These are phyloP conservation scores for Scaptomyza tumidula DNA, from an alignment of 2,888 invertebrate species.

Conservation along the genomic window DNA sequence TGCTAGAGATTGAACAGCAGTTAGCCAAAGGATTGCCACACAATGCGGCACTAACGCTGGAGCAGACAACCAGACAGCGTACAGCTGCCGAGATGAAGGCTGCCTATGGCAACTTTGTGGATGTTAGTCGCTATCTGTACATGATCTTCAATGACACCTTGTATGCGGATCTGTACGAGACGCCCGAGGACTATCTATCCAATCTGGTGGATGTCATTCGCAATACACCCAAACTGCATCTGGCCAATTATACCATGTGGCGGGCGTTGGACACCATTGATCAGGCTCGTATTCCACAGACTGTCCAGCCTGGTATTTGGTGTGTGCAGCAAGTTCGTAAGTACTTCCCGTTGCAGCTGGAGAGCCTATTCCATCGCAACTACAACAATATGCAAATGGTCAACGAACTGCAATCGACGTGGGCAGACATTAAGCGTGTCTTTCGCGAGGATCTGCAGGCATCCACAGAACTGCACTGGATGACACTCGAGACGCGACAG, in stretches of 20 bases:
- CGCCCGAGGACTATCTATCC: conserved; percentile 77
- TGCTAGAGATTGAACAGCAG: conserved; percentile 74
- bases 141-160: conserved; percentile 79
- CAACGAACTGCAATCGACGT: conserved; percentile 80
- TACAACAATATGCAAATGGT: conserved; percentile 78
- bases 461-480: conserved; percentile 73
- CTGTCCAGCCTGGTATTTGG: conserved; percentile 64
- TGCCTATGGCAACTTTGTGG: conserved; percentile 79
- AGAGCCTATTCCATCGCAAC: conserved; percentile 79
- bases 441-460: conserved; percentile 77
- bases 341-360: conserved; percentile 80
- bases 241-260: conserved; percentile 84
- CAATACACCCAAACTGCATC: conserved; percentile 74
- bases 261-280: conserved; percentile 77
- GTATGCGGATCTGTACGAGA: conserved; percentile 77
- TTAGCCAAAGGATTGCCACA: conserved; percentile 80
- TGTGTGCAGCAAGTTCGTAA: conserved; percentile 75
- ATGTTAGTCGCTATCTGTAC: conserved; percentile 79
- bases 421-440: conserved; percentile 78
- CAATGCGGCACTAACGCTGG: conserved; percentile 68
- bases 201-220: conserved; percentile 78
- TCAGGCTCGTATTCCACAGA: conserved; percentile 56
- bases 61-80: conserved; percentile 75
- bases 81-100: conserved; percentile 71
- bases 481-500: conserved; percentile 73